Base-by-base conservation (phyloP, 2,888 invertebrate genomes). In the Dendrolimus pini region DNA sequence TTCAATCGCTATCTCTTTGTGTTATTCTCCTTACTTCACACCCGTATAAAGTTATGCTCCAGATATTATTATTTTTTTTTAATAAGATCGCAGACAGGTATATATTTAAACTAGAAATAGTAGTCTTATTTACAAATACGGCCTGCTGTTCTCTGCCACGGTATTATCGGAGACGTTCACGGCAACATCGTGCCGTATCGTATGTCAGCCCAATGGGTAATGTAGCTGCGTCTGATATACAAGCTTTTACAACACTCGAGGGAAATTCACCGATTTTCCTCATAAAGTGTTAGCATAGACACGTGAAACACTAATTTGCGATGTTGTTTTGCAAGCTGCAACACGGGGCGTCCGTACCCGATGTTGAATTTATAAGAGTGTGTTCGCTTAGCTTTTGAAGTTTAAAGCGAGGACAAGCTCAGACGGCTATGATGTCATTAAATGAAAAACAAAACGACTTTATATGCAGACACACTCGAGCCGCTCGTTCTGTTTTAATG, bases 211-310 rank as follows among this genome's bases (percentile, higher is more conserved):
- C 9, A 82, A 84, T 76, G 78, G 71, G 74, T 76, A 76, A 74
- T 70, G 71, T 70, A 70, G 71, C 76, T 78, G 80, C 75, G 76
- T 74, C 79, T 76, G 79, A 80, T 80, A 68, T 72, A 75, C 74
- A 73, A 75, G 71, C 74, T 81, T 83, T 84, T 86, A 89, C 77
- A 77, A 74, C 80, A 80, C 89, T 83, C 89, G 56, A 60, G 89
- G 89, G 89, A 89, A 89, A 89, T 89, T 78, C 79, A 67, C 72
- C 80, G 82, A 87, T 83, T 83, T 82, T 72, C 67, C 73, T 69
- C 72, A 75, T 82, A 80, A 82, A 81, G 76, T 69, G 72, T 76
- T 71, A 75, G 74, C 69, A 69, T 62, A 64, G 63, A 70, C 74
- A 77, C 78, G 77, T 78, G 78, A 77, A 78, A 79, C 75, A 76